Evolutionary conservation across 1,140 invertebrate species (phyloP).

Genomic region (Druon quercuslanigerum): DNA sequence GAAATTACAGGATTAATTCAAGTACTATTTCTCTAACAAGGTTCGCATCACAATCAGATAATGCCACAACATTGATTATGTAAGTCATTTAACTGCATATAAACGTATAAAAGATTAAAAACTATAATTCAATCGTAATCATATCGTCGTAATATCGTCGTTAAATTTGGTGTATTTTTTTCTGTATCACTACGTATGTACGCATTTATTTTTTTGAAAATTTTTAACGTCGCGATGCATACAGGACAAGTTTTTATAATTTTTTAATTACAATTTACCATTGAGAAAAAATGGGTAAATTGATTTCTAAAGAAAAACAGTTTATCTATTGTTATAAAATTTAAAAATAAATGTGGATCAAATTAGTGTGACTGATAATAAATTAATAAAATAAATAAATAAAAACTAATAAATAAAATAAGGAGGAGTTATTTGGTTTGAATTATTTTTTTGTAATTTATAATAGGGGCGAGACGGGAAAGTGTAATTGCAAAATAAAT

Average conservation of each 20-base stretch:
- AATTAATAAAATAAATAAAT: too few species aligned
- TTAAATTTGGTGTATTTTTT: constrained; percentile 1
- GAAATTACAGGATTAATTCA: constrained; percentile 58
- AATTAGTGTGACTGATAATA: too few species aligned
- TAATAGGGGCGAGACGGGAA: too few species aligned
- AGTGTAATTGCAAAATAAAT: too few species aligned
- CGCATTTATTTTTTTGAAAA: not conserved
- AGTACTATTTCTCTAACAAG: constrained; percentile 56
- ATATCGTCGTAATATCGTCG: not conserved
- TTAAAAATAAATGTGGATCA: too few species aligned
- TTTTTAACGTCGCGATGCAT: not conserved
- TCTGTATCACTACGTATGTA: not conserved
- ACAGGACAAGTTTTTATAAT: not conserved
- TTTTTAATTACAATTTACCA: not conserved
- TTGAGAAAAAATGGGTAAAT: too few species aligned
- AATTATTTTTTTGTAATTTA: too few species aligned
- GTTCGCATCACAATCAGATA: constrained; percentile 59
- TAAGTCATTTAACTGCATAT: constrained; percentile 68
- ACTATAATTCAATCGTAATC: constrained; percentile 41
- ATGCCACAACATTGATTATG: constrained; percentile 58
- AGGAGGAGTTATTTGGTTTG: too few species aligned
- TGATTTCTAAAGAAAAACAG: too few species aligned
- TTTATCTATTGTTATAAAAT: too few species aligned
- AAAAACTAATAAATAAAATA: too few species aligned
- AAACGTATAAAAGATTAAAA: constrained; percentile 67